Conservation (phyloP, 2,888 invertebrate genomes). For the Lithodes maja region DNA sequence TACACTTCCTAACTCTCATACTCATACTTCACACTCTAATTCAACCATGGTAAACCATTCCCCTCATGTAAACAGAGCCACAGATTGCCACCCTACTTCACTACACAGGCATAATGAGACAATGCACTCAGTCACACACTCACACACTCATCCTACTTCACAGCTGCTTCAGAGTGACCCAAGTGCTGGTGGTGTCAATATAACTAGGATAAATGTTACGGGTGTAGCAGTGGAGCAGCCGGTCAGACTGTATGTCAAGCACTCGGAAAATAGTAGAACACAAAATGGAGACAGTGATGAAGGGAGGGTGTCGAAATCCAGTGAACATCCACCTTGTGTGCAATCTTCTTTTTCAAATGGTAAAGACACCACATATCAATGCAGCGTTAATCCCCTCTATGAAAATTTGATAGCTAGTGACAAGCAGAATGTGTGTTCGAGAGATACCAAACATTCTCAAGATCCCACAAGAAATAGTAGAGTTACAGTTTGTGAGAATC, state of each 20-base stretch:
- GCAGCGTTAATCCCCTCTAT: background rate
- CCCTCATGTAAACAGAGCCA: no score
- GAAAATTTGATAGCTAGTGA: background rate
- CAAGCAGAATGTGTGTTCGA: background rate
- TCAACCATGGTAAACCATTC: no score
- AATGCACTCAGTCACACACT: background rate
- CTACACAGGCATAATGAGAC: no score
- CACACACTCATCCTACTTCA: background rate
- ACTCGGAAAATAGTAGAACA: background rate
- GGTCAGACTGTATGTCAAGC: background rate
- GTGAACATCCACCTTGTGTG: background rate
- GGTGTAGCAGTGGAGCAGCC: background rate
- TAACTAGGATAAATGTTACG: background rate
- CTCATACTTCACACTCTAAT: no score
- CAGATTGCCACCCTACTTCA: no score
- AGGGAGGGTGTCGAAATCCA: background rate
- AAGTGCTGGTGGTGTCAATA: background rate
- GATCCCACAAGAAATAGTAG: no score
- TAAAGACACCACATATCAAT: background rate
- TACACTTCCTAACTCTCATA: no score
- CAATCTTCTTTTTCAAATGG: no score
- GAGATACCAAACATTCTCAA: no score
- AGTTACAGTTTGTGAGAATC: no score
- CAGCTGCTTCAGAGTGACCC: background rate
- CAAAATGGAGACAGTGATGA: conserved; percentile 2